Percentiles rank a stretch among this genome's conserved stretches.
These are phyloP conservation scores for Pelecanus crispus DNA, from an alignment of 2,113 vertebrate genomes.

Conservation along the genomic window DNA sequence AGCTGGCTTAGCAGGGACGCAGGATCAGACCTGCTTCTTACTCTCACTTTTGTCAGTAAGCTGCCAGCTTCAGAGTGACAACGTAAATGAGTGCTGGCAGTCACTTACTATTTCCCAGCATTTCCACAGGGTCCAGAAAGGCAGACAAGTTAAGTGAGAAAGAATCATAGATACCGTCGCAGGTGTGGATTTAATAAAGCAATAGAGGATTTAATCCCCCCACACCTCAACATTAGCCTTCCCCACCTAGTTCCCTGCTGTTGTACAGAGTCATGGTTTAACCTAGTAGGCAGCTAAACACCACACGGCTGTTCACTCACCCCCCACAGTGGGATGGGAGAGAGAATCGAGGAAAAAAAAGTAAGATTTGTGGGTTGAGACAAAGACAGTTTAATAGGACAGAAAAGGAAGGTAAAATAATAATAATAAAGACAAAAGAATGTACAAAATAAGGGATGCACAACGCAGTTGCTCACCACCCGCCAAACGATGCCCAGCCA, in stretches of 20 bases:
- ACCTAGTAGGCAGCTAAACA: neutral
- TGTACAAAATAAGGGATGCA: neutral
- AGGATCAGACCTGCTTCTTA: neutral
- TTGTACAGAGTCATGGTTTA: neutral
- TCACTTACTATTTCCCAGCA: neutral
- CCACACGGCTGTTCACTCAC: neutral
- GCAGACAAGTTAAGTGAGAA: neutral
- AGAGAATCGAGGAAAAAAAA: neutral
- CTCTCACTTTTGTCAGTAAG: neutral
- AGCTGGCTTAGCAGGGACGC: neutral
- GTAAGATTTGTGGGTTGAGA: neutral
- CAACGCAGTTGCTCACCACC: neutral
- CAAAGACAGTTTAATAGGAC: neutral
- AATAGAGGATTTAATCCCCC: neutral
- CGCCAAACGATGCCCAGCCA: neutral
- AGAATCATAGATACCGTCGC: neutral
- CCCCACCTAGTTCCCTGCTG: neutral
- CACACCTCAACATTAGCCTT: neutral
- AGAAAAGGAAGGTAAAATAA: neutral
- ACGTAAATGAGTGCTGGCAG: neutral
- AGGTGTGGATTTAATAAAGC: neutral
- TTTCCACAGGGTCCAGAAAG: neutral
- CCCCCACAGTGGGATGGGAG: too few species aligned
- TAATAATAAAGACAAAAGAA: neutral
- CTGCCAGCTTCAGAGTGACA: neutral